Percentiles rank a stretch among this genome's conserved stretches.
phyloP scores from a whole-genome alignment of 2,113 vertebrate species.

The Lophura nycthemera region DNA sequence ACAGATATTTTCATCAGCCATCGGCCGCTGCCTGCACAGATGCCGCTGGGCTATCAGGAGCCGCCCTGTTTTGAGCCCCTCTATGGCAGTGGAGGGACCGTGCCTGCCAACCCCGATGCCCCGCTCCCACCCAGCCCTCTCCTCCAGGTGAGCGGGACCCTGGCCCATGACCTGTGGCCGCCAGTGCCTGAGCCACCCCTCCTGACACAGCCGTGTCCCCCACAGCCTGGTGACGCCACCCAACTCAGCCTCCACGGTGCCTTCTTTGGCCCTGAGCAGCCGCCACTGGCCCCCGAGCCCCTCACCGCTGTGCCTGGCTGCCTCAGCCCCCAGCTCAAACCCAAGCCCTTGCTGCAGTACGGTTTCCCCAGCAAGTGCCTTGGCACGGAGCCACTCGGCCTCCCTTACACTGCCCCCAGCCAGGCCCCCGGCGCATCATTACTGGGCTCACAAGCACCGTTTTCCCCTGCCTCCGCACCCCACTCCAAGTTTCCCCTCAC shows the following conservation, averaged over 20 bases:
- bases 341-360: slow-evolving; percentile 54
- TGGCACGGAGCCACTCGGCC: neutral
- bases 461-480: neutral
- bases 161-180: fast-evolving
- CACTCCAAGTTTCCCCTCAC: slow-evolving; percentile 54
- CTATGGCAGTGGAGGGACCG: neutral
- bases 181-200: neutral
- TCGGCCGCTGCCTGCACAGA: slow-evolving; percentile 13
- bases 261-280: slow-evolving; percentile 59
- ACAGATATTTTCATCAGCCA: slow-evolving; percentile 77
- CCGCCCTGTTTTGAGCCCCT: slow-evolving; percentile 65
- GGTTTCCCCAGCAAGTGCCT: slow-evolving; percentile 39
- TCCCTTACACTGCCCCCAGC: neutral
- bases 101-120: neutral
- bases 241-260: slow-evolving; percentile 36
- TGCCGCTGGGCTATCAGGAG: slow-evolving; percentile 53
- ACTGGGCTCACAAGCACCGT: neutral
- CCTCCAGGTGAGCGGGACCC: slow-evolving; percentile 70
- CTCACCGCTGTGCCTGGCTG: neutral
- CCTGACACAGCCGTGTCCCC: slow-evolving; percentile 4
- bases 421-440: neutral
- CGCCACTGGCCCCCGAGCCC: slow-evolving; percentile 43
- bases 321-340: slow-evolving; percentile 36
- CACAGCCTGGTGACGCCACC: slow-evolving; percentile 58
- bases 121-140: neutral